These are phyloP conservation scores for Lasius platythorax DNA, from an alignment of 2,888 invertebrate species.

Conservation along the genomic window DNA sequence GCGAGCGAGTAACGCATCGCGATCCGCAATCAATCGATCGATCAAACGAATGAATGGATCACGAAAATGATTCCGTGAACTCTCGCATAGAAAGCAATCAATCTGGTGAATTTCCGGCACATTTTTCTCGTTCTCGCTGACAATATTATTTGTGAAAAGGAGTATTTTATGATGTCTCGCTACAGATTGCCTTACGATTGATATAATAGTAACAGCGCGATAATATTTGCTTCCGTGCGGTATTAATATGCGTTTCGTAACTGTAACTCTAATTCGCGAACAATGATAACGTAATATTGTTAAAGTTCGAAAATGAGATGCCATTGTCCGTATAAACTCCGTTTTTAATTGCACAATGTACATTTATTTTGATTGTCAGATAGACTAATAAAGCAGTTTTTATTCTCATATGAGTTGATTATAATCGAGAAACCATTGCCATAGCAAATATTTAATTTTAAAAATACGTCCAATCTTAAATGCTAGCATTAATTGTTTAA, in stretches of 20 bases:
- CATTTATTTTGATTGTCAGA: not conserved
- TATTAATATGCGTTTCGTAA: slow-evolving; percentile 45
- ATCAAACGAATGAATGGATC: slow-evolving; percentile 36
- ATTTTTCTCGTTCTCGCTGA: slow-evolving; percentile 40
- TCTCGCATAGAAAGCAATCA: slow-evolving; percentile 38
- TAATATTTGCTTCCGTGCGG: slow-evolving; percentile 28
- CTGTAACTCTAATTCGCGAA: not conserved
- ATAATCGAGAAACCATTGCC: not conserved
- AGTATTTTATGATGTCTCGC: slow-evolving; percentile 29
- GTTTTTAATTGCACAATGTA: not conserved
- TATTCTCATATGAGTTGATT: not conserved
- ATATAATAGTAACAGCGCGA: slow-evolving; percentile 30
- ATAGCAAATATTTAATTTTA: not conserved
- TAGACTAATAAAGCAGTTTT: not conserved
- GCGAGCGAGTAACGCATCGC: not conserved
- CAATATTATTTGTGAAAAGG: slow-evolving; percentile 40
- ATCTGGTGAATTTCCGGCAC: slow-evolving; percentile 27
- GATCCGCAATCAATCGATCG: slow-evolving; percentile 26
- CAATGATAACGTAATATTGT: not conserved
- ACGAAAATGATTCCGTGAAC: slow-evolving; percentile 54
- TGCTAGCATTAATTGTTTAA: not conserved
- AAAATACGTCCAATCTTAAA: not conserved
- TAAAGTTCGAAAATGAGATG: not conserved
- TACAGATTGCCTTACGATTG: slow-evolving; percentile 30
- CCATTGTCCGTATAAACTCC: not conserved